Conservation (phyloP, 2,113 vertebrate genomes). For the Phylloscopus whistleri region DNA sequence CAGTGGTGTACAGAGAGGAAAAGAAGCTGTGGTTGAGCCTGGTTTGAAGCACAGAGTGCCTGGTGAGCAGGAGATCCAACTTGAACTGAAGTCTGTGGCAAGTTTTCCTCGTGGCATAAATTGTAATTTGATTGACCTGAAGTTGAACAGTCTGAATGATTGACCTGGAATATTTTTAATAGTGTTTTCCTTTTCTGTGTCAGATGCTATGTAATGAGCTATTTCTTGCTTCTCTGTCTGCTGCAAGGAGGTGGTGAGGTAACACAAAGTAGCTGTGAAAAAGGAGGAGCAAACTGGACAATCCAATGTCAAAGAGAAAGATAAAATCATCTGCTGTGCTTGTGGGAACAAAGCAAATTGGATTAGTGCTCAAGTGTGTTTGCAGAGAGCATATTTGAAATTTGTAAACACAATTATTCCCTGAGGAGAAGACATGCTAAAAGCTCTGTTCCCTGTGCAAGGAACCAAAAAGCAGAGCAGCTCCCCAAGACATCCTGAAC, state of each 20-base stretch:
- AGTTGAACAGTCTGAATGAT: neutral
- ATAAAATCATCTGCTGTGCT: neutral
- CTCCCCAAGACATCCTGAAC: neutral
- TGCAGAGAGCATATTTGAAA: neutral
- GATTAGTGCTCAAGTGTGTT: neutral
- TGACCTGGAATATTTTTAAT: neutral
- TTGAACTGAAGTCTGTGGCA: neutral
- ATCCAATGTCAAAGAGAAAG: neutral
- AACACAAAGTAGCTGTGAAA: neutral
- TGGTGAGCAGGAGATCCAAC: neutral
- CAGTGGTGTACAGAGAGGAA: too few relatives aligned
- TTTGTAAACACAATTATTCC: constrained; percentile 1
- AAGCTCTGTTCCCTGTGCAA: neutral
- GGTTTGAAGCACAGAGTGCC: neutral
- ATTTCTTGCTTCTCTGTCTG: neutral
- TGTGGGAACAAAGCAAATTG: constrained; percentile 2
- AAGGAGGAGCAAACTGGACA: neutral
- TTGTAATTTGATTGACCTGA: neutral
- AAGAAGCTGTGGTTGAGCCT: neutral
- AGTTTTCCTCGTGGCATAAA: neutral
- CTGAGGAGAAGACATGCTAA: neutral
- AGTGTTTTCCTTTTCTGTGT: neutral
- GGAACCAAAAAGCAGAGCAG: neutral
- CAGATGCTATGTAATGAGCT: neutral
- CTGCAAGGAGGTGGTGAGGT: neutral